Conservation (phyloP, 2,888 invertebrate genomes). For the Ecliptopera silaceata region DNA sequence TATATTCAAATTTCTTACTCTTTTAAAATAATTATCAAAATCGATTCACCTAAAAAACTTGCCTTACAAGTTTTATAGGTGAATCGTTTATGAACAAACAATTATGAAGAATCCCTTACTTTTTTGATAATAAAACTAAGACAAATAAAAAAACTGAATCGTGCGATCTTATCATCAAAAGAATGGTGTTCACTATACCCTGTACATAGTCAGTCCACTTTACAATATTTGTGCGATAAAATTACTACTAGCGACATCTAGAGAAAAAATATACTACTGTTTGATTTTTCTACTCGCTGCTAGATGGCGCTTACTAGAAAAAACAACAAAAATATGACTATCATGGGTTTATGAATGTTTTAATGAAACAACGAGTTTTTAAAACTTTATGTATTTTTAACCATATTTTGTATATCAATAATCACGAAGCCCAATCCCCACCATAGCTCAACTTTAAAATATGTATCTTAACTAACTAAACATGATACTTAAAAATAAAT, state of each 20-base stretch:
- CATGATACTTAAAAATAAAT: conserved; percentile 1
- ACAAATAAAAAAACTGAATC: no score
- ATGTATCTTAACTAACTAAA: background rate
- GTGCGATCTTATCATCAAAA: no score
- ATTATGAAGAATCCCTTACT: no score
- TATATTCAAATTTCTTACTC: no score
- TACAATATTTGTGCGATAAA: background rate
- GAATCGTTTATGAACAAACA: no score
- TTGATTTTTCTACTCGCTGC: conserved; percentile 25
- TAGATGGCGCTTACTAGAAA: conserved; percentile 38
- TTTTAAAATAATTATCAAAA: no score
- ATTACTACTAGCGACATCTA: conserved; percentile 24
- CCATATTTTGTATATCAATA: background rate
- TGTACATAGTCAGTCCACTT: no score
- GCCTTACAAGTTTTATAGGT: no score
- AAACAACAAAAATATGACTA: background rate
- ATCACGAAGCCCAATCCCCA: conserved; percentile 1
- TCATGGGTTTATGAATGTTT: no score
- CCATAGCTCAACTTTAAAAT: background rate
- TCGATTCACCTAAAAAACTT: no score
- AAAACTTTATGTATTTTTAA: background rate
- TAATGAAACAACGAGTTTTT: background rate
- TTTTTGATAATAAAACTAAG: no score
- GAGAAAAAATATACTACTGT: background rate
- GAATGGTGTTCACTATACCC: no score